Evolutionary conservation across 2,888 invertebrate species (phyloP).

Genomic region (Petrolisthes cinctipes): DNA sequence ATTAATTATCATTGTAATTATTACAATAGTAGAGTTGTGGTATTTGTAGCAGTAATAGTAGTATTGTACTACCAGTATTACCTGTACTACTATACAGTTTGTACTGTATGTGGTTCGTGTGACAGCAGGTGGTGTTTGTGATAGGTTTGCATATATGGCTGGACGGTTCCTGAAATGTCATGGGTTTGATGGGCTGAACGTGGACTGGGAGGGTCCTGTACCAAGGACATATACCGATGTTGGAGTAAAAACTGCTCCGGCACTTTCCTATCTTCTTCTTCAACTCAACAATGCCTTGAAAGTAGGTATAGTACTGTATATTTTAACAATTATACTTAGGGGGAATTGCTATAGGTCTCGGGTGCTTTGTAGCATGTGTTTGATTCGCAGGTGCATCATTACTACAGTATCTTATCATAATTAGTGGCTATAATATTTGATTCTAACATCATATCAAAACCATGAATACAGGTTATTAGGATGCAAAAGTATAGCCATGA

Average conservation of each 20-base stretch:
- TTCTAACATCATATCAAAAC: too few species aligned
- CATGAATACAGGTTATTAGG: too few species aligned
- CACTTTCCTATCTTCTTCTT: conserved; percentile 38
- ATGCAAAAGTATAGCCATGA: too few species aligned
- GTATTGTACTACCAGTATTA: too few species aligned
- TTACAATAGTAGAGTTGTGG: not conserved
- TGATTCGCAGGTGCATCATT: too few species aligned
- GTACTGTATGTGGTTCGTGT: not conserved
- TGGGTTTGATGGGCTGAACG: conserved; percentile 42
- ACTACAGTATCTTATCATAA: too few species aligned
- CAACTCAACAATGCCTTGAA: conserved; percentile 54
- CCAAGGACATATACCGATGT: not conserved
- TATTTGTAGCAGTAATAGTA: not conserved
- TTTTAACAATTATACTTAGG: too few species aligned
- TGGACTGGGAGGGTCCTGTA: conserved; percentile 48
- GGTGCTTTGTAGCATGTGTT: not conserved
- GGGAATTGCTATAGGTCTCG: not conserved
- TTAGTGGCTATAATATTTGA: too few species aligned
- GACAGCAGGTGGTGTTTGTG: not conserved
- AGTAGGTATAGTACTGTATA: too few species aligned
- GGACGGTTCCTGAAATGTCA: conserved; percentile 24
- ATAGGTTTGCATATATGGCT: conserved; percentile 52
- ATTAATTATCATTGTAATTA: too few species aligned
- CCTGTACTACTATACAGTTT: too few species aligned
- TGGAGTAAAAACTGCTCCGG: not conserved